Conservation (phyloP, 1,140 invertebrate species). For the Stenopsyche tienmushanensis region DNA sequence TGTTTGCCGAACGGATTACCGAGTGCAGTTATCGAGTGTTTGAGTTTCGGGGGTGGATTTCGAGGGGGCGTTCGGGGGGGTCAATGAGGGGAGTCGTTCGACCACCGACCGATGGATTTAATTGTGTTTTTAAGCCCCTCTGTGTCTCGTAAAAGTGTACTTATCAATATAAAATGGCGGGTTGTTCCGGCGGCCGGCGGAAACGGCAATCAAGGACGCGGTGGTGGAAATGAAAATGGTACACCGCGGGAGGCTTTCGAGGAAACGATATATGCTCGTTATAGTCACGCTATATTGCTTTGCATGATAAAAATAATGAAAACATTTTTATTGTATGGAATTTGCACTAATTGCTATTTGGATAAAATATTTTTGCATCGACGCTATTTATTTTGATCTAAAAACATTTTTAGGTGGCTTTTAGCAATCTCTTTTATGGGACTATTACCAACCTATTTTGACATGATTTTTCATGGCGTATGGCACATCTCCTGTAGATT, state of each 20-base stretch:
- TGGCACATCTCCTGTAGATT: too few species aligned
- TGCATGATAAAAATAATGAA: too few species aligned
- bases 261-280: too few species aligned
- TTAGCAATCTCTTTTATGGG: too few species aligned
- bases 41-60: background rate
- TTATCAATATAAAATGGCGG: slow-evolving; percentile 38
- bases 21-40: background rate
- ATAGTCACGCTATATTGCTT: background rate
- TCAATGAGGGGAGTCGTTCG: background rate
- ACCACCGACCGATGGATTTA: slow-evolving; percentile 33
- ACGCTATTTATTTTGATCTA: too few species aligned
- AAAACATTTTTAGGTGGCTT: too few species aligned
- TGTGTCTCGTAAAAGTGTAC: slow-evolving; percentile 37
- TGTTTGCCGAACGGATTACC: background rate
- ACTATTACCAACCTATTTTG: too few species aligned
- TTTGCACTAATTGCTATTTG: too few species aligned
- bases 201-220: slow-evolving; percentile 25
- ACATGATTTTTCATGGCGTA: too few species aligned
- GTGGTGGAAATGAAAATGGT: slow-evolving; percentile 26
- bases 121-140: slow-evolving; percentile 37
- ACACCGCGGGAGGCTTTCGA: slow-evolving; percentile 13
- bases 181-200: slow-evolving; percentile 28
- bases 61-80: background rate
- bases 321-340: too few species aligned
- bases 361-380: too few species aligned